Conservation (phyloP, 2,113 vertebrate genomes). For the Edolisoma coerulescens region DNA sequence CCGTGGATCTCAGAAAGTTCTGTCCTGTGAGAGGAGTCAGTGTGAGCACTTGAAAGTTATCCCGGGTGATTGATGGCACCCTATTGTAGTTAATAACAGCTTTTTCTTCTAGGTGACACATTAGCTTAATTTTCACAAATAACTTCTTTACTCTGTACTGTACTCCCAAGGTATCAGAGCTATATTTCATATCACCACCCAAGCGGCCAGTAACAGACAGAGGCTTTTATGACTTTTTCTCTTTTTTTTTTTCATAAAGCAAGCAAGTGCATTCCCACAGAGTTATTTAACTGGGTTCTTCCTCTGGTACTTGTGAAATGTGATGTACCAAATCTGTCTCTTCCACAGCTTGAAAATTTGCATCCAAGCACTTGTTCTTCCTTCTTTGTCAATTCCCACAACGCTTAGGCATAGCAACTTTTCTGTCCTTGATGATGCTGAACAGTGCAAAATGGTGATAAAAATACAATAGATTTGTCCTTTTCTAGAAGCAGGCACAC, state of each 20-base stretch:
- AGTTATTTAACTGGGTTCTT: not conserved
- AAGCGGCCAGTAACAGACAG: not conserved
- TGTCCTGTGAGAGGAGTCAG: not conserved
- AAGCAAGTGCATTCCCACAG: not conserved
- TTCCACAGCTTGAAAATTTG: not conserved
- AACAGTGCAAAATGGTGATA: not conserved
- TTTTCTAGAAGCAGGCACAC: not conserved
- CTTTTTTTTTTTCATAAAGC: not conserved
- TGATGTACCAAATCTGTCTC: not conserved
- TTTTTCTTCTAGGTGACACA: not conserved
- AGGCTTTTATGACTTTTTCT: not conserved
- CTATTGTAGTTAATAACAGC: not conserved
- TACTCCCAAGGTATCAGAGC: not conserved
- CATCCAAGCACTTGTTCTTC: not conserved
- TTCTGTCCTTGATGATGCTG: not conserved
- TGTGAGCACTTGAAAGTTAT: not conserved
- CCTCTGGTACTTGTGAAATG: not conserved
- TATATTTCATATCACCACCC: not conserved
- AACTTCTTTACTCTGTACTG: not conserved
- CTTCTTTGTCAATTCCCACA: not conserved
- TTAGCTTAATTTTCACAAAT: conserved; percentile 1
- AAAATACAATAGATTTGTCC: not conserved
- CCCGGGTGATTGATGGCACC: not conserved
- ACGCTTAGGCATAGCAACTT: not conserved
- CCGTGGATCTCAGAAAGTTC: rapidly evolving